Evolutionary conservation across 2,113 vertebrate species (phyloP).

Genomic region (Delphinus delphis): DNA sequence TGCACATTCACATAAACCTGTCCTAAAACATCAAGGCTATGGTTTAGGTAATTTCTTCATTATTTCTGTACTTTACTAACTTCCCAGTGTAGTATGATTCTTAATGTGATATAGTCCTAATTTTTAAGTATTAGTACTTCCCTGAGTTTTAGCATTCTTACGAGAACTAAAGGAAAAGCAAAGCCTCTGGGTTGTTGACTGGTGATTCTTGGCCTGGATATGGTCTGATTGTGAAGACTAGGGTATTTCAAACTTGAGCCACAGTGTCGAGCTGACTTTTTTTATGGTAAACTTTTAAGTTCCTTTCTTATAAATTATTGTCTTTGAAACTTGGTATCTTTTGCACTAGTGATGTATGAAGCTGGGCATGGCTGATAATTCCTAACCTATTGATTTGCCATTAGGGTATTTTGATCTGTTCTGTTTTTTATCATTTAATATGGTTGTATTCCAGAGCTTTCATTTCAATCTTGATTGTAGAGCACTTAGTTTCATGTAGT

Average conservation of each 20-base stretch:
- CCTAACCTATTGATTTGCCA: background rate
- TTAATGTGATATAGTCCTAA: background rate
- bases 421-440: background rate
- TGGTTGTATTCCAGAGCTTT: background rate
- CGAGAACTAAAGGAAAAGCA: background rate
- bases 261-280: background rate
- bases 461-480: background rate
- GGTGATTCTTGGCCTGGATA: background rate
- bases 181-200: background rate
- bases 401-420: background rate
- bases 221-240: background rate
- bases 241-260: background rate
- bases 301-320: background rate
- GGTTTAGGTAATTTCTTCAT: background rate
- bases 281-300: background rate
- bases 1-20: background rate
- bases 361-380: background rate
- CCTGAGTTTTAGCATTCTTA: background rate
- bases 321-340: background rate
- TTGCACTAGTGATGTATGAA: background rate
- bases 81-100: background rate
- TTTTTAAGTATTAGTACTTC: background rate
- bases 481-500: background rate
- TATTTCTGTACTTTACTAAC: conserved; percentile 15
- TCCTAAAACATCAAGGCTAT: conserved; percentile 21